A percentile compares a stretch with the other conserved stretches of the same genome.
Conservation (phyloP, 2,113 vertebrate species). For the Hydropotes inermis region DNA sequence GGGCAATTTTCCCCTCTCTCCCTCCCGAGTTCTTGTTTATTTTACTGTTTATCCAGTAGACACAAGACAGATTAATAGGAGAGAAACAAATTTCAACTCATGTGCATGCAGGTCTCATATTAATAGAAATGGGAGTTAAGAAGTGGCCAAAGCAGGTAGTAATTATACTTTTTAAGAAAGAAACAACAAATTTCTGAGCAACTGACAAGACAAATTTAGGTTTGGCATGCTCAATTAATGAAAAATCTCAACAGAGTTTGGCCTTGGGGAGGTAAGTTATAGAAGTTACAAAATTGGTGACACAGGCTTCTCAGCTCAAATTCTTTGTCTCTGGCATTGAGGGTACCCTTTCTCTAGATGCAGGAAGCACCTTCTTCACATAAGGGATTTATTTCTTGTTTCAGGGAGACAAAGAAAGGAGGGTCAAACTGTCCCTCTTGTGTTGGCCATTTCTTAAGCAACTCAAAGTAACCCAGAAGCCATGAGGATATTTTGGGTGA, state of each 20-base stretch:
- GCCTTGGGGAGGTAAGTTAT: neutral
- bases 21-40: neutral
- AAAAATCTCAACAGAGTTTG: neutral
- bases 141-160: too few species aligned
- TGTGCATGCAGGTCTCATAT: neutral
- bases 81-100: neutral
- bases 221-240: neutral
- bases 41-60: neutral
- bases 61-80: neutral
- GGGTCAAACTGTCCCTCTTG: neutral
- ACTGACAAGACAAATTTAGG: neutral
- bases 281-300: neutral
- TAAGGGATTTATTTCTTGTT: neutral
- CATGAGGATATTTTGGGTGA: neutral
- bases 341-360: neutral
- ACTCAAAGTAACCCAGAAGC: neutral
- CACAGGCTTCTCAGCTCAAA: neutral
- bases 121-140: neutral
- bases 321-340: neutral
- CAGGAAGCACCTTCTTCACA: too few species aligned
- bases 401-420: neutral
- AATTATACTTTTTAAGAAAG: neutral
- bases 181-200: neutral
- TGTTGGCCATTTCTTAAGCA: neutral
- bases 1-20: neutral